Evolutionary conservation across 2,797 vertebrate species (phyloP), one percentile per base, ranked within the genome.

Genomic region (Antrozous pallidus): DNA sequence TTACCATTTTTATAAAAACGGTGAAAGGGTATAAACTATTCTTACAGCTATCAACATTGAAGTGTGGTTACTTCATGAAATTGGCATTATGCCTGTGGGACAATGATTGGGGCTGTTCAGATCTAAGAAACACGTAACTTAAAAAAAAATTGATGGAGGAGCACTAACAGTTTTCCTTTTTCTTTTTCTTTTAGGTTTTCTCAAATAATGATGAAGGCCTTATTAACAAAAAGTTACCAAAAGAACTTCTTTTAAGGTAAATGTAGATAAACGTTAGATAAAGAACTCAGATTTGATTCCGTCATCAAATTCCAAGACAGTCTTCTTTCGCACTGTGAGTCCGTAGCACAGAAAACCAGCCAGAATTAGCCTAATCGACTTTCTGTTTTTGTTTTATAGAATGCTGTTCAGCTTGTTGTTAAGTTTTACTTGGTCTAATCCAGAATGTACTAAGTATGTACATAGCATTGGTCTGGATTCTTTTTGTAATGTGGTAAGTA

Each of bases 141-240:
- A 18, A n/a, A 63, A n/a, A 63, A 69, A 69, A 33, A 40, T 63
- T 42, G 13, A 28, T 70, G 77, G 33, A 87, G 84, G 36, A 94
- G 47, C 7, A 28, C 12, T 88, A 56, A 58, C 36, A 65, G 26
- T 47, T 61, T 86, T 5, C n/a, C 5, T 90, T 47, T 93, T 8
- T 90, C 73, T 84, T 93, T 77, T 85, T 0, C 94, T 96, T 87
- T 93, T 98, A 99, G 99, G 99, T 99, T 98, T 99, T 99, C 98
- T 99, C 99, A 98, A 99, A 98, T 98, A 99, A 97, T 74, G 99
- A 99, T 98, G 99, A 99, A 98, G 99, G 99, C 91, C 99, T 98
- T 96, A 99, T 99, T 98, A 99, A 99, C 98, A 99, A 99, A 98
- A 99, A 99, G 98, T 98, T 99, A 96, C 99, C 99, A 94, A 99